A percentile compares a stretch with the other conserved stretches of the same genome.
phyloP scores from a whole-genome alignment of 2,888 invertebrate species.

The Nomada goodeniana region DNA sequence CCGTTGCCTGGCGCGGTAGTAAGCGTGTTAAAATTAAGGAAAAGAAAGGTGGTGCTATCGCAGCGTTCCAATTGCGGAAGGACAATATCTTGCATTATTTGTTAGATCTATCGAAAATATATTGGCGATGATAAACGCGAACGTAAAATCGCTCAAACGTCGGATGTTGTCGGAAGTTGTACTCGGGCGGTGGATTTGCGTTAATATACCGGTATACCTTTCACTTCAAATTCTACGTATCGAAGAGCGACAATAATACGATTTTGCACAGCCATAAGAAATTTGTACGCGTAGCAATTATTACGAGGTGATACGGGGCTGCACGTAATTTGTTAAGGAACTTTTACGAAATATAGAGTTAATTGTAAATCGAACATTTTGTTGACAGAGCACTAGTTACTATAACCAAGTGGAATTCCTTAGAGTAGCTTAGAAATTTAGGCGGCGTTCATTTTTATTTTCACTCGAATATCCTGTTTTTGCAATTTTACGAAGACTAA shows the following conservation, averaged over 20 bases:
- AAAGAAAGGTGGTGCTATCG: no score
- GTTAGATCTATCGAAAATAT: no score
- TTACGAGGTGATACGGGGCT: not conserved
- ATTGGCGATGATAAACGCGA: not conserved
- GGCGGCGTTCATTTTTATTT: not conserved
- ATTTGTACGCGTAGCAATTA: slow-evolving; percentile 10
- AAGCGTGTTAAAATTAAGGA: no score
- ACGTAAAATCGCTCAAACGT: not conserved
- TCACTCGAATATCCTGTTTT: not conserved
- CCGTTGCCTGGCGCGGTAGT: no score
- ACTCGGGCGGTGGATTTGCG: slow-evolving; percentile 1
- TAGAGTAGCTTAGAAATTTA: not conserved
- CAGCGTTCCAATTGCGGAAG: no score
- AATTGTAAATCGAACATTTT: not conserved
- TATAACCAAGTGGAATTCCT: not conserved
- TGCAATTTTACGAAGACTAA: not conserved
- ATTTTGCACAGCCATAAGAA: slow-evolving; percentile 34
- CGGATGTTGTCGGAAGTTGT: not conserved
- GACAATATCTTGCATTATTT: no score
- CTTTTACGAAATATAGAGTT: not conserved
- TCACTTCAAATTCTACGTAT: slow-evolving; percentile 46
- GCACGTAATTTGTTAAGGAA: not conserved
- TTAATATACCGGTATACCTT: slow-evolving; percentile 34
- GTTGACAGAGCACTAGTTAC: not conserved
- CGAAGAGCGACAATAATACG: slow-evolving; percentile 50